A percentile compares a stretch with the other conserved stretches of the same genome.
These are phyloP conservation scores for Rhamnusium bicolor DNA, from an alignment of 2,888 invertebrate species.

Conservation along the genomic window DNA sequence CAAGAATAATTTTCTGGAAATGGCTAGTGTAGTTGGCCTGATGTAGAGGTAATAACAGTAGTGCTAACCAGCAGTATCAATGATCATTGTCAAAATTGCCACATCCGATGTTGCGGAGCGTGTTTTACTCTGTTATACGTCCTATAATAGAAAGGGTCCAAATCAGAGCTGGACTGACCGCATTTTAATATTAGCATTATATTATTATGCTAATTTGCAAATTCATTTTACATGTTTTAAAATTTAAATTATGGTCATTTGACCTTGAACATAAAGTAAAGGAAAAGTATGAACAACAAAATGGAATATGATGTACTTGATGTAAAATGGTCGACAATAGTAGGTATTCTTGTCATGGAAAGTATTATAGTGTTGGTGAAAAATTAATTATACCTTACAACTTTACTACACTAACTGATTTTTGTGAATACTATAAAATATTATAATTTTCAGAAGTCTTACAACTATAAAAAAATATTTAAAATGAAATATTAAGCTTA, in stretches of 20 bases:
- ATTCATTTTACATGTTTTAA: not conserved
- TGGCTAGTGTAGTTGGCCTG: not conserved
- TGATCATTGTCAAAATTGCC: constrained; percentile 37
- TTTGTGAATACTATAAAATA: too few relatives aligned
- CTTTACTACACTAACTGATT: too few relatives aligned
- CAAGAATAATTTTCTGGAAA: constrained; percentile 26
- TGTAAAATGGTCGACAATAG: too few relatives aligned
- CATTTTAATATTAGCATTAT: not conserved
- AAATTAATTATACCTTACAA: too few relatives aligned
- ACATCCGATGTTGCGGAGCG: constrained; percentile 35
- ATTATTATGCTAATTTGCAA: not conserved
- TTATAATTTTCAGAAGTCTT: too few relatives aligned
- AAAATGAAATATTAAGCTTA: too few relatives aligned
- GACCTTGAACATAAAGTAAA: too few relatives aligned
- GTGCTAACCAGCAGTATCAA: constrained; percentile 34
- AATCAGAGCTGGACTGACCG: constrained; percentile 1
- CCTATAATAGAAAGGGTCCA: not conserved
- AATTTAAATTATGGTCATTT: not conserved
- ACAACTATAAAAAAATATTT: too few relatives aligned
- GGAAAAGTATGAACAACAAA: too few relatives aligned
- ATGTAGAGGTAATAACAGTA: constrained; percentile 16
- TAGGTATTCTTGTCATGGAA: too few relatives aligned
- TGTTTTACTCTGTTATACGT: not conserved
- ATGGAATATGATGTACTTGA: too few relatives aligned
- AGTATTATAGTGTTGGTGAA: too few relatives aligned